Base-by-base conservation (phyloP, 2,888 invertebrate species). In the Lysandra coridon region DNA sequence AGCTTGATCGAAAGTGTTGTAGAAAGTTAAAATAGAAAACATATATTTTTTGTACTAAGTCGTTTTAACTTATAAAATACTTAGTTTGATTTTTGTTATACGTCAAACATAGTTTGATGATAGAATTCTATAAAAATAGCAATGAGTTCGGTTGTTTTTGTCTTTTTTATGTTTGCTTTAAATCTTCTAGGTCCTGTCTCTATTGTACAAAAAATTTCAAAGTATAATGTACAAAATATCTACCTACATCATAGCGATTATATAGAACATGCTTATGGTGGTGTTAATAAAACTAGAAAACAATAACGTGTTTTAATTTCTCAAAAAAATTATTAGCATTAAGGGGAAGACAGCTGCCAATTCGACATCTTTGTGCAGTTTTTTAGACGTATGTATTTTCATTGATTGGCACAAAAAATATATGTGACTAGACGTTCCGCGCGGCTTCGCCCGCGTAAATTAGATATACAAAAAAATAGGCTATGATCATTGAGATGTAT, bases 161-260 rank as follows among this genome's bases (percentile, higher is more conserved):
- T 53, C 12, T 53, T 53, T 53, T 53, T 12, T 69, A 33, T 33
- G 6, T 69, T 30, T 4, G 30, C 30, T 64, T 12, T 10, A 23
- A 76, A 76, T 76, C 76, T 76, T 76, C 76, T 76, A 76, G 53
- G 76, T 76, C 76, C 76, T 75, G 23, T 49, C 44, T 53, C 30
- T 76, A 76, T 53, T 76, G 57, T 76, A 76, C 76, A 76, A 76
- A 76, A 7, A 33, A 57, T 49, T 49, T 75, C 53, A 49, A 75
- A 75, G 5, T 64, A 53, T 75, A 76, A 14, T 76, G 76, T 76
- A 53, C 23, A 49, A 76, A 53, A 30, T 53, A 53, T 53, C 6
- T 53, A 57, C 33, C 6, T 53, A 57, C 33, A 44, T 49, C 53
- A 75, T 30, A 74, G 23, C 23, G 33, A 49, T 30, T 76, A 53